Evolutionary conservation across 1,140 invertebrate genomes (phyloP).

Genomic region (Bombus waltoni): DNA sequence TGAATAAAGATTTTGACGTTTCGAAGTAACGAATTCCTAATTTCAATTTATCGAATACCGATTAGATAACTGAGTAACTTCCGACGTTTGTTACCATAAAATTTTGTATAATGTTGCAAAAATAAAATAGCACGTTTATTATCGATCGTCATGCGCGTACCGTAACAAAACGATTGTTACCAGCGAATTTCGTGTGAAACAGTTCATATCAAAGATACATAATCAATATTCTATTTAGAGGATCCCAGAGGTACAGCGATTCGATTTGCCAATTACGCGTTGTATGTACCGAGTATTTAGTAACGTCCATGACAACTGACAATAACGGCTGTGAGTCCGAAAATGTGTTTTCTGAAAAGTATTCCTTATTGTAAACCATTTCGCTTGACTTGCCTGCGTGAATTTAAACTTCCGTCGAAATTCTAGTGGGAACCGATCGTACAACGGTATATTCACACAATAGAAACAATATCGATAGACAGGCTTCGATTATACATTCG

Average conservation of each 20-base stretch:
- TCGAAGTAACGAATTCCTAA: not conserved
- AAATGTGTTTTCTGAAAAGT: conserved; percentile 54
- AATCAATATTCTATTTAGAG: conserved; percentile 36
- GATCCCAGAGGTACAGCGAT: conserved; percentile 51
- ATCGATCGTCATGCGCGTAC: not conserved
- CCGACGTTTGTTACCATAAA: not conserved
- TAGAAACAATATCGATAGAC: not conserved
- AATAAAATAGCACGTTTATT: not conserved
- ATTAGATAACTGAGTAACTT: not conserved
- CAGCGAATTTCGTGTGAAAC: conserved; percentile 19
- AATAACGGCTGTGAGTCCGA: conserved; percentile 74
- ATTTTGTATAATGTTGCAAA: not conserved
- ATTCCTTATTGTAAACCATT: conserved; percentile 26
- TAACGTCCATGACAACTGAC: conserved; percentile 77
- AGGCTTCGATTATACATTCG: not conserved
- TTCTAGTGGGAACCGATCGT: not conserved
- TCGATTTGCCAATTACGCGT: conserved; percentile 56
- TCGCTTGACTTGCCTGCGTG: conserved; percentile 49
- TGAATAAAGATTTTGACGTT: not conserved
- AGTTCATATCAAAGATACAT: conserved; percentile 53
- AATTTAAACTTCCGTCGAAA: not conserved
- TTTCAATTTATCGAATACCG: not conserved
- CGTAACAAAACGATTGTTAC: not conserved
- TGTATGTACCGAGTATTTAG: conserved; percentile 62
- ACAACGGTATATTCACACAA: not conserved